Evolutionary conservation across 2,888 invertebrate species (phyloP).

Genomic region (Yponomeuta malinellus): DNA sequence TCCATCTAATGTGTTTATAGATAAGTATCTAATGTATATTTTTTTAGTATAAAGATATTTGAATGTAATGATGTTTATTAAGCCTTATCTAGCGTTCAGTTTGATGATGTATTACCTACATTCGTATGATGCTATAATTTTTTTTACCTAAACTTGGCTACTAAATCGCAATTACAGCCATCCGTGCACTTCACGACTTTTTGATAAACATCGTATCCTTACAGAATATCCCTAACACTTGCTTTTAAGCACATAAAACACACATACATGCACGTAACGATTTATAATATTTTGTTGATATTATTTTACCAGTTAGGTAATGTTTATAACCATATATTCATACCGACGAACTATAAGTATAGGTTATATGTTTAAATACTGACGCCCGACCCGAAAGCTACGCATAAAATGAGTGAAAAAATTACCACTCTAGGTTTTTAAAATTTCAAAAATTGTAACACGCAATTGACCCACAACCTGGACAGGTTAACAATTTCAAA

Average conservation of each 20-base stretch:
- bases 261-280: slow-evolving; percentile 10
- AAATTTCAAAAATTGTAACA: too few species aligned
- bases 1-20: not conserved
- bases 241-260: slow-evolving; percentile 15
- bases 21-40: slow-evolving; percentile 1
- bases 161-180: slow-evolving; percentile 14
- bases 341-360: not conserved
- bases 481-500: too few species aligned
- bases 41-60: not conserved
- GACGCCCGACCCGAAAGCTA: too few species aligned
- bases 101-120: slow-evolving; percentile 10
- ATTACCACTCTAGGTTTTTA: too few species aligned
- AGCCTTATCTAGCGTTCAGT: slow-evolving; percentile 3
- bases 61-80: not conserved
- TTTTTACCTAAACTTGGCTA: slow-evolving; percentile 15
- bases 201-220: slow-evolving; percentile 3
- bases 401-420: too few species aligned
- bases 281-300: slow-evolving; percentile 2
- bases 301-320: not conserved
- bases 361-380: too few species aligned
- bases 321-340: too few species aligned
- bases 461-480: too few species aligned
- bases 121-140: slow-evolving; percentile 6
- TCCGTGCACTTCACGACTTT: slow-evolving; percentile 8
- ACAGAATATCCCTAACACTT: slow-evolving; percentile 6